Conservation (phyloP, 2,888 invertebrate genomes). For the Xylota segnis region DNA sequence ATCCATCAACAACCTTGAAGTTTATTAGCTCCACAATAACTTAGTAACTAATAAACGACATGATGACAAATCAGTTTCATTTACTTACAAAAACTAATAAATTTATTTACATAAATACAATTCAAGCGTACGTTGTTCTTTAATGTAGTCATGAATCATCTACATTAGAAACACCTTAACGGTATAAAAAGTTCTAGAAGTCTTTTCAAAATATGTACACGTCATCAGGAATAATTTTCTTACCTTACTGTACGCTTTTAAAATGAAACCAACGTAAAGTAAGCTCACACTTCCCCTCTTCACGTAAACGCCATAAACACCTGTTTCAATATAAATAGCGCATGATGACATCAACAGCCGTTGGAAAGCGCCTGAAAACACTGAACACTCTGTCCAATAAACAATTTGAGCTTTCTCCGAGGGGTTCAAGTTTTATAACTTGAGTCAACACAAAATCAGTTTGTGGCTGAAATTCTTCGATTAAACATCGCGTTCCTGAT, state of each 20-base stretch:
- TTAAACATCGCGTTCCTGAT: constrained; percentile 29
- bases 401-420: constrained; percentile 27
- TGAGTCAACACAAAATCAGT: constrained; percentile 61
- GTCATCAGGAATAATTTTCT: not conserved
- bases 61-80: no score
- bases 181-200: no score
- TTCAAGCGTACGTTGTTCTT: no score
- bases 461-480: constrained; percentile 63
- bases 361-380: constrained; percentile 9
- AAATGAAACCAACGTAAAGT: not conserved
- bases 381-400: constrained; percentile 6
- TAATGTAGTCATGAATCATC: no score
- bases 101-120: no score
- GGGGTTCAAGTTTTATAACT: constrained; percentile 13
- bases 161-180: no score
- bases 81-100: no score
- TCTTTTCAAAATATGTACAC: no score
- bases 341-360: constrained; percentile 62
- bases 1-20: no score
- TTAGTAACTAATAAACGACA: no score
- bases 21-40: no score
- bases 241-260: constrained; percentile 18
- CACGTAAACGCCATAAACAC: constrained; percentile 23
- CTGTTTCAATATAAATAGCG: constrained; percentile 49
- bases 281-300: not conserved